A percentile compares a stretch with the other conserved stretches of the same genome.
These are phyloP conservation scores for Rhamnusium bicolor DNA, from an alignment of 2,888 invertebrate genomes.

Conservation along the genomic window DNA sequence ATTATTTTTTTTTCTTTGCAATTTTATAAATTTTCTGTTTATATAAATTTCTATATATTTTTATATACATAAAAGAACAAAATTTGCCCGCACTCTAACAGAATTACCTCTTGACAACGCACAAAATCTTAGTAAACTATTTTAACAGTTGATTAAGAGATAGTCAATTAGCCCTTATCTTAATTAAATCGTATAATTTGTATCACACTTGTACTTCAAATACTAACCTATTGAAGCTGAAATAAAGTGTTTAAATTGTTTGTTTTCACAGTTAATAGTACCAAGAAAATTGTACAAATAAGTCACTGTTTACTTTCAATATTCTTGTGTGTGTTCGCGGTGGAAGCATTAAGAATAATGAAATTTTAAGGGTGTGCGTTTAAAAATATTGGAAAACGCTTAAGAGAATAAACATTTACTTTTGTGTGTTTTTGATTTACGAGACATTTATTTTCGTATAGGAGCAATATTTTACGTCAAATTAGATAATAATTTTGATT, in stretches of 20 bases:
- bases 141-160: too few relatives aligned
- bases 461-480: conserved; percentile 6
- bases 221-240: too few relatives aligned
- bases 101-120: too few relatives aligned
- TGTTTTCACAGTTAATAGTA: conserved; percentile 19
- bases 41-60: too few relatives aligned
- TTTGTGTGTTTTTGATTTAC: conserved; percentile 38
- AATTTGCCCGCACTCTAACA: too few relatives aligned
- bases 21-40: too few relatives aligned
- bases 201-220: too few relatives aligned
- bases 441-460: background rate
- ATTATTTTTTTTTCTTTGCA: too few relatives aligned
- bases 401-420: conserved; percentile 43
- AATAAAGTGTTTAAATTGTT: conserved; percentile 10
- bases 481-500: conserved; percentile 25
- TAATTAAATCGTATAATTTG: too few relatives aligned
- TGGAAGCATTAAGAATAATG: conserved; percentile 46
- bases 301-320: conserved; percentile 13
- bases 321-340: conserved; percentile 13
- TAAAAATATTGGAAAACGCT: conserved; percentile 44
- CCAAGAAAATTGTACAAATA: conserved; percentile 21
- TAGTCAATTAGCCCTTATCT: too few relatives aligned
- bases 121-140: too few relatives aligned
- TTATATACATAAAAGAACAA: too few relatives aligned
- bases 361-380: conserved; percentile 45